Conservation (phyloP, 2,797 vertebrate species). For the Schizopygopsis pylzovi region DNA sequence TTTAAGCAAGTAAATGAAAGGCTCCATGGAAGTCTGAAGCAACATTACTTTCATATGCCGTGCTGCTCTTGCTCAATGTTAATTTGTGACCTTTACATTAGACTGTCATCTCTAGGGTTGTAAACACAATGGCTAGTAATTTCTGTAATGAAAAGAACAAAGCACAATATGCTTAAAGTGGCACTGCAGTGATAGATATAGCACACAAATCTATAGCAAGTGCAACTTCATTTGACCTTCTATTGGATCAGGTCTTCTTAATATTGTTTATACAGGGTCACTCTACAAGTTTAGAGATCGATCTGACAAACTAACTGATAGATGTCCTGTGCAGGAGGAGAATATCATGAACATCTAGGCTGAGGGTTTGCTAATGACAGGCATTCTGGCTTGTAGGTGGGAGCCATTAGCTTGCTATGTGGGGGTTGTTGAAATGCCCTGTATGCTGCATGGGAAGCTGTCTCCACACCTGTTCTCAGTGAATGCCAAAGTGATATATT, state of each 20-base stretch:
- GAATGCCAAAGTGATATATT: conserved; percentile 41
- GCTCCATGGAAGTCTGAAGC: not conserved
- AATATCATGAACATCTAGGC: conserved; percentile 36
- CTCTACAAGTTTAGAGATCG: not conserved
- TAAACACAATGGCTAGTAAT: conserved; percentile 33
- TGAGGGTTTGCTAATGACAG: conserved; percentile 70
- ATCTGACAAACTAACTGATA: not conserved
- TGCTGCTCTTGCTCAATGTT: not conserved
- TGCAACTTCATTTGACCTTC: not conserved
- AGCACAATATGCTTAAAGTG: not conserved
- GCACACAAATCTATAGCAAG: not conserved
- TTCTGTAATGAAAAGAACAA: conserved; percentile 15
- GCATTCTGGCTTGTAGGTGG: conserved; percentile 59
- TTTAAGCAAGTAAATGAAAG: conserved; percentile 47
- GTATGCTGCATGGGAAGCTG: conserved; percentile 52
- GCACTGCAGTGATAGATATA: not conserved
- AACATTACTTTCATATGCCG: not conserved
- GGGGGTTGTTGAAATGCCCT: conserved; percentile 56
- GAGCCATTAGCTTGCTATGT: conserved; percentile 38
- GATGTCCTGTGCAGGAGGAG: conserved; percentile 15
- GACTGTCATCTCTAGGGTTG: not conserved
- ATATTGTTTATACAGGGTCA: not conserved
- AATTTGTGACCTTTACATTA: conserved; percentile 26
- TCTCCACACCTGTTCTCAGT: conserved; percentile 50
- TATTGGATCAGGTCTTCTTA: not conserved